phyloP scores from a whole-genome alignment of 2,888 invertebrate genomes.

The Athrips mouffetella region DNA sequence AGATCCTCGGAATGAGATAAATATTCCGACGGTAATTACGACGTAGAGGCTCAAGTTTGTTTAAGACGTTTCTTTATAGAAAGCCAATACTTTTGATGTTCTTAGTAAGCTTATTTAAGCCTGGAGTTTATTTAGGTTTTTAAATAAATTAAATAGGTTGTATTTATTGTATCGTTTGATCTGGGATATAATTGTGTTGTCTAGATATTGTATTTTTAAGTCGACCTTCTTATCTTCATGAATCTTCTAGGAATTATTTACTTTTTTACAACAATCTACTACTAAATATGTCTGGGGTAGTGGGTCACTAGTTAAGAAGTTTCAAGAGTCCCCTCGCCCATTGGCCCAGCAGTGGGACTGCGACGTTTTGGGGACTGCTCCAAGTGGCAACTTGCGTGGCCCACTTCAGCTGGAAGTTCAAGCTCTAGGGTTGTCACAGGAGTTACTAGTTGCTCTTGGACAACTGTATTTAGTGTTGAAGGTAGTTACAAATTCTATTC shows the following conservation, averaged over 20 bases:
- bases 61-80: not conserved
- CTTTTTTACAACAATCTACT: not conserved
- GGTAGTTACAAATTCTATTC: not conserved
- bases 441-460: not conserved
- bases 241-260: no score
- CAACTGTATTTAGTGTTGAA: conserved; percentile 1
- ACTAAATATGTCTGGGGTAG: not conserved
- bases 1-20: conserved; percentile 9
- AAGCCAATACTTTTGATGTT: conserved; percentile 3
- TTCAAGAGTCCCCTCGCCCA: not conserved
- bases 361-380: not conserved
- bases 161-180: no score
- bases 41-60: not conserved
- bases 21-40: conserved; percentile 10
- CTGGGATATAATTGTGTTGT: no score
- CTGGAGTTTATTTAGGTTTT: no score
- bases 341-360: not conserved
- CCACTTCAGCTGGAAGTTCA: not conserved
- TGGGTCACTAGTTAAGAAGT: not conserved
- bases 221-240: no score
- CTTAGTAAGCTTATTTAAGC: no score
- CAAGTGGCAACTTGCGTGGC: conserved; percentile 7
- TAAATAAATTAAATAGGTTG: no score
- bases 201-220: no score
- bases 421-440: not conserved